Percentiles rank a stretch among this genome's conserved stretches.
phyloP scores from a whole-genome alignment of 2,113 vertebrate species.

The Mesitornis unicolor region DNA sequence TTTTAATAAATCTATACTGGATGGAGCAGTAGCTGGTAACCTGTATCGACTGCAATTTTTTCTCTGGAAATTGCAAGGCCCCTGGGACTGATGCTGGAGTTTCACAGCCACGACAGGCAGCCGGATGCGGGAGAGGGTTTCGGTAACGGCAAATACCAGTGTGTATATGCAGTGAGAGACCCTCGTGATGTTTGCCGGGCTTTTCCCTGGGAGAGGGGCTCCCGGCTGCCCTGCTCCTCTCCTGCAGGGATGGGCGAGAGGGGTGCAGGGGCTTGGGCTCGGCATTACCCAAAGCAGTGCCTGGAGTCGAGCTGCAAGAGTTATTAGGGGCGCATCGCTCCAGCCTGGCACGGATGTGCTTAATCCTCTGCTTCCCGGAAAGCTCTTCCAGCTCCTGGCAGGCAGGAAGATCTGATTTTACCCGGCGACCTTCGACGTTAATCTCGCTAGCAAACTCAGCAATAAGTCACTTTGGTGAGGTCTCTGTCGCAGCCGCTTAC shows the following conservation, averaged over 20 bases:
- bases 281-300: neutral
- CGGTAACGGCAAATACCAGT: rapidly evolving
- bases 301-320: neutral
- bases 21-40: slow-evolving; percentile 70
- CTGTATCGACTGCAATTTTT: slow-evolving; percentile 70
- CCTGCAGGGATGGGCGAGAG: neutral
- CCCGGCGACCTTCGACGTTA: neutral
- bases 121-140: neutral
- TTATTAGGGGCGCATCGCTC: neutral
- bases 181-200: rapidly evolving
- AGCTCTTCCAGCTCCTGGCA: neutral
- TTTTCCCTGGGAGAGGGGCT: neutral
- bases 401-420: slow-evolving; percentile 21
- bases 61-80: slow-evolving; percentile 58
- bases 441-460: neutral
- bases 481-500: neutral
- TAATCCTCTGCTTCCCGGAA: slow-evolving; percentile 10
- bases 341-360: neutral
- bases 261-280: neutral
- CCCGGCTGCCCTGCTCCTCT: neutral
- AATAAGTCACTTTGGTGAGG: neutral
- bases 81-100: neutral
- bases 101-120: neutral
- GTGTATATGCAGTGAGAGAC: rapidly evolving
- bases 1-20: slow-evolving; percentile 76